phyloP scores from a whole-genome alignment of 1,140 invertebrate genomes.

The Dolichoris vasculosae region DNA sequence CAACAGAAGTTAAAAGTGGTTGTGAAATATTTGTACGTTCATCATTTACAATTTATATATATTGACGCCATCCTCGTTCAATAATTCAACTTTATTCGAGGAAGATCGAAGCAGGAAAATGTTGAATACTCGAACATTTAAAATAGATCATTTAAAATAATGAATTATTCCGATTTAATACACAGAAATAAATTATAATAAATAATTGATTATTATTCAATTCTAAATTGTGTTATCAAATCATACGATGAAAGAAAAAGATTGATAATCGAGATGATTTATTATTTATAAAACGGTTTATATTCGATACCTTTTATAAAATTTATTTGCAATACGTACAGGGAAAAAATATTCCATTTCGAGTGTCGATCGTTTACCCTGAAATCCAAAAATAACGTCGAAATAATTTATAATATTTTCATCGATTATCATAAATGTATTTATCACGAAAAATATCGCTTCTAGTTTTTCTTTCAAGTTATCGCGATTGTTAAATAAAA shows the following conservation, averaged over 20 bases:
- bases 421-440: no score
- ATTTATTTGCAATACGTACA: no score
- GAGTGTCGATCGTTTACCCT: no score
- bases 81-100: background rate
- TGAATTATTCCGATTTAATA: background rate
- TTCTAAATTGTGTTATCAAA: background rate
- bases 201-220: background rate
- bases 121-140: background rate
- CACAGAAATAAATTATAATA: background rate
- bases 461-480: no score
- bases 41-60: conserved; percentile 10
- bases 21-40: conserved; percentile 15
- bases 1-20: conserved; percentile 18
- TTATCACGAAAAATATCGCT: no score
- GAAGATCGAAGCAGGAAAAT: background rate
- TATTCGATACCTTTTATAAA: no score
- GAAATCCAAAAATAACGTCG: no score
- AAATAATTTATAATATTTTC: no score
- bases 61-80: no score
- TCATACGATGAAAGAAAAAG: background rate
- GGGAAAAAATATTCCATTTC: no score
- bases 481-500: no score
- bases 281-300: no score
- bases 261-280: background rate
- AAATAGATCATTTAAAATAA: background rate